These are phyloP conservation scores for Argentina silus DNA, from an alignment of 2,797 vertebrate species.

Conservation along the genomic window DNA sequence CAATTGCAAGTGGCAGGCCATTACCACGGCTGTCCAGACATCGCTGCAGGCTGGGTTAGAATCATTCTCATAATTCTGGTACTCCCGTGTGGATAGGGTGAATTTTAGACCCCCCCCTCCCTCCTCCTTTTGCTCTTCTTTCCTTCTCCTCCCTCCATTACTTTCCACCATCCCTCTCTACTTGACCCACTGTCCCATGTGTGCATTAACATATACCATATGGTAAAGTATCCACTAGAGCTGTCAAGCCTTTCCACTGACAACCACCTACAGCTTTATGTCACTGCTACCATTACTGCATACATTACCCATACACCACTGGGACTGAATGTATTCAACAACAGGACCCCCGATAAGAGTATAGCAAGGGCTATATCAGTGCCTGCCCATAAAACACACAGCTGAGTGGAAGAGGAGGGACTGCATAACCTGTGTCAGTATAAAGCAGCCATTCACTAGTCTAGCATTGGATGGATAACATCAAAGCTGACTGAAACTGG, in stretches of 20 bases:
- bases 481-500: slow-evolving; percentile 73
- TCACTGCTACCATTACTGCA: slow-evolving; percentile 52
- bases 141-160: slow-evolving; percentile 34
- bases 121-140: slow-evolving; percentile 30
- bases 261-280: slow-evolving; percentile 53
- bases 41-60: slow-evolving; percentile 54
- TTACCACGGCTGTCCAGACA: slow-evolving; percentile 66
- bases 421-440: slow-evolving; percentile 46
- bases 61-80: slow-evolving; percentile 59
- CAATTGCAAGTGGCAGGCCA: slow-evolving; percentile 74
- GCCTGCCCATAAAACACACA: slow-evolving; percentile 34
- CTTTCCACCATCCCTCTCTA: slow-evolving; percentile 37
- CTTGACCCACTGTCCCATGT: slow-evolving; percentile 33
- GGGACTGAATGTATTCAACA: slow-evolving; percentile 48
- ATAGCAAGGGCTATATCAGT: slow-evolving; percentile 35
- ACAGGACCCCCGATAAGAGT: slow-evolving; percentile 49
- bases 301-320: slow-evolving; percentile 49
- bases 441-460: slow-evolving; percentile 33
- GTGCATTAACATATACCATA: slow-evolving; percentile 49
- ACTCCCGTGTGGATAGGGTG: slow-evolving; percentile 20
- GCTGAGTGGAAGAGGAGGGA: slow-evolving; percentile 17
- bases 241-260: slow-evolving; percentile 14
- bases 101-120: slow-evolving; percentile 16
- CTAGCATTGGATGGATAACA: slow-evolving; percentile 72
- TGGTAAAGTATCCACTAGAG: slow-evolving; percentile 34